Evolutionary conservation across 2,113 vertebrate genomes (phyloP).

Genomic region (Percopsis transmontana): DNA sequence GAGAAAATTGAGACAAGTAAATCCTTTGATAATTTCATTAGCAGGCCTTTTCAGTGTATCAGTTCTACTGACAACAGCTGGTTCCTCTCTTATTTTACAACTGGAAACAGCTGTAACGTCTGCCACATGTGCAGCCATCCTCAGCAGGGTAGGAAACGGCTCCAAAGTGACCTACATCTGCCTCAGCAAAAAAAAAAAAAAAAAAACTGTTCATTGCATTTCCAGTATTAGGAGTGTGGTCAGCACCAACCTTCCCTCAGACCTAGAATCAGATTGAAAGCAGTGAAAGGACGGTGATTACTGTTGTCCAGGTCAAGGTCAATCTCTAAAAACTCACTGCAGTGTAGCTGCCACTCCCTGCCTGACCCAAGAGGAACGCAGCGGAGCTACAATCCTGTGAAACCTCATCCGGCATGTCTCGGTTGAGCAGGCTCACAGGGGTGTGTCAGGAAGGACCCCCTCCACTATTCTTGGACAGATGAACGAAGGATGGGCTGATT

Average conservation of each 20-base stretch:
- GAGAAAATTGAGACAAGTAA: constrained; percentile 45
- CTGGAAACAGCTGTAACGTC: constrained; percentile 80
- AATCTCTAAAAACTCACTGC: constrained; percentile 40
- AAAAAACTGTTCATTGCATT: constrained; percentile 50
- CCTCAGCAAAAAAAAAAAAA: constrained; percentile 36
- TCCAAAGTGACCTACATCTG: constrained; percentile 69
- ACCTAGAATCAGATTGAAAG: constrained; percentile 44
- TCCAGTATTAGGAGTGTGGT: constrained; percentile 35
- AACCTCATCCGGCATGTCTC: constrained; percentile 62
- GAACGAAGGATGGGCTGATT: constrained; percentile 37
- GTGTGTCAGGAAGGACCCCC: constrained; percentile 57
- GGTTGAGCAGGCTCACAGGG: constrained; percentile 32
- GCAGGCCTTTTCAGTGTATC: constrained; percentile 50
- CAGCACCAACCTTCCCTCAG: constrained; percentile 33
- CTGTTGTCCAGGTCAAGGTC: constrained; percentile 29
- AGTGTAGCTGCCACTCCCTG: constrained; percentile 45
- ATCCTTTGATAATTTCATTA: constrained; percentile 70
- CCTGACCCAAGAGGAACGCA: constrained; percentile 36
- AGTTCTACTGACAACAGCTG: constrained; percentile 70
- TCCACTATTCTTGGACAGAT: constrained; percentile 53
- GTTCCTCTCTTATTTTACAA: constrained; percentile 71
- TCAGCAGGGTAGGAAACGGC: constrained; percentile 64
- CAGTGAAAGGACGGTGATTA: constrained; percentile 13
- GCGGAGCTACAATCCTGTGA: constrained; percentile 55
- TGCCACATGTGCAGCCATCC: constrained; percentile 78